Conservation (phyloP, 2,888 invertebrate species). For the Drosophila quinaria region DNA sequence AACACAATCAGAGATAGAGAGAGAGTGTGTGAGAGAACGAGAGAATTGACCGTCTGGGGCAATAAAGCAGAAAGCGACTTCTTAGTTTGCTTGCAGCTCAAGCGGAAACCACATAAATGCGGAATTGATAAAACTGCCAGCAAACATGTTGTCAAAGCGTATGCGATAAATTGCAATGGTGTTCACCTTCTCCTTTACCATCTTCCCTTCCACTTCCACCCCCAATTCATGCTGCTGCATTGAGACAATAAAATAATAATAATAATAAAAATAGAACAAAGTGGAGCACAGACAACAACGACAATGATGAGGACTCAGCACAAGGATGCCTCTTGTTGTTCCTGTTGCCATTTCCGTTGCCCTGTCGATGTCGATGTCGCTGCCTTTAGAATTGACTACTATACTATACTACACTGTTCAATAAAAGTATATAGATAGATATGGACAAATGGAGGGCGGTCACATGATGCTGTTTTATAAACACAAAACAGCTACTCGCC, state of each 20-base stretch:
- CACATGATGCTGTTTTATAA: conserved; percentile 19
- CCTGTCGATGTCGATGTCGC: conserved; percentile 2
- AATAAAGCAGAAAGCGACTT: conserved; percentile 76
- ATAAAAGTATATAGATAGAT: conserved; percentile 23
- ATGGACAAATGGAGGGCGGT: conserved; percentile 30
- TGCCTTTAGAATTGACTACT: conserved; percentile 35
- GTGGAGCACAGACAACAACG: conserved; percentile 44
- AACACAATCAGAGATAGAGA: background rate
- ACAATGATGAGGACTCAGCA: conserved; percentile 44
- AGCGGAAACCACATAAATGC: conserved; percentile 81
- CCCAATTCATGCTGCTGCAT: conserved; percentile 28
- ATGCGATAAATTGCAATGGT: conserved; percentile 80
- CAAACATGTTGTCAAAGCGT: conserved; percentile 79
- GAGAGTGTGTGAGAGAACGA: no score
- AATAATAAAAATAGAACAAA: conserved; percentile 73
- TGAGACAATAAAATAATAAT: conserved; percentile 79
- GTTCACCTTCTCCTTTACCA: conserved; percentile 38
- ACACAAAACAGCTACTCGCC: conserved; percentile 7
- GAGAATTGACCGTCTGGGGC: conserved; percentile 46
- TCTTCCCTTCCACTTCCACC: background rate
- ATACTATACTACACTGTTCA: conserved; percentile 11
- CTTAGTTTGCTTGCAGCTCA: conserved; percentile 74
- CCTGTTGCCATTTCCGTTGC: conserved; percentile 8
- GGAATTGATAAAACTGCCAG: conserved; percentile 80
- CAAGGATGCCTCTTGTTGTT: conserved; percentile 15